Percentiles rank a stretch among this genome's conserved stretches.
Evolutionary conservation across 2,113 vertebrate species (phyloP).

Genomic region (Eulemur rufifrons): DNA sequence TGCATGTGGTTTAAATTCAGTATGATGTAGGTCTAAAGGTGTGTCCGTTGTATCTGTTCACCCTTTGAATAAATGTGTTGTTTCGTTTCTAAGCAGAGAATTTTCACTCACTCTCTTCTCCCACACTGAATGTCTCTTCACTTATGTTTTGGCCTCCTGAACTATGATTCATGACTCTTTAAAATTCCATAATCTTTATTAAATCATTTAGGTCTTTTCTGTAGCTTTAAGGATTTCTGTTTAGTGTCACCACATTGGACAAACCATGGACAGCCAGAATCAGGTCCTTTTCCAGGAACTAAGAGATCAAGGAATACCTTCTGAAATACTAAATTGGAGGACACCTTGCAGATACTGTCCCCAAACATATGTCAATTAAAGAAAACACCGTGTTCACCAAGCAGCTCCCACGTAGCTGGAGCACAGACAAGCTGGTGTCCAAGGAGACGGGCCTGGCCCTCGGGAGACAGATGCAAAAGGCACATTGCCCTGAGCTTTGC

Average conservation of each 20-base stretch:
- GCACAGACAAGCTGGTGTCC: background rate
- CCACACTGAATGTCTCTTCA: background rate
- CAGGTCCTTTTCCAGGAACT: background rate
- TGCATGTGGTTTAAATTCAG: background rate
- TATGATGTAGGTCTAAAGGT: background rate
- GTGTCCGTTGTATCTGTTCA: background rate
- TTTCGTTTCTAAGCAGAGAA: background rate
- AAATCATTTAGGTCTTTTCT: background rate
- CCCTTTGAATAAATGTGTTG: background rate
- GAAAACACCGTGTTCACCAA: background rate
- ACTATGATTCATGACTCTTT: background rate
- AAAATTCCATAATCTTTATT: background rate
- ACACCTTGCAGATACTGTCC: background rate
- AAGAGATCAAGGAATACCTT: background rate
- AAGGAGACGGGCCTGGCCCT: rapidly evolving
- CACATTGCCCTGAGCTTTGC: background rate
- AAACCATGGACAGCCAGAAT: background rate
- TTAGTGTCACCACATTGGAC: background rate
- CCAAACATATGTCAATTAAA: background rate
- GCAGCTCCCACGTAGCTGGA: background rate
- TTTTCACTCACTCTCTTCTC: background rate
- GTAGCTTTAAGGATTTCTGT: background rate
- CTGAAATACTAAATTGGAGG: background rate
- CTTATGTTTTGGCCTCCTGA: background rate
- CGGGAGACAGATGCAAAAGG: background rate